A percentile compares a stretch with the other conserved stretches of the same genome.
Conservation (phyloP, 1,140 invertebrate species). For the Drosophila rufa region DNA sequence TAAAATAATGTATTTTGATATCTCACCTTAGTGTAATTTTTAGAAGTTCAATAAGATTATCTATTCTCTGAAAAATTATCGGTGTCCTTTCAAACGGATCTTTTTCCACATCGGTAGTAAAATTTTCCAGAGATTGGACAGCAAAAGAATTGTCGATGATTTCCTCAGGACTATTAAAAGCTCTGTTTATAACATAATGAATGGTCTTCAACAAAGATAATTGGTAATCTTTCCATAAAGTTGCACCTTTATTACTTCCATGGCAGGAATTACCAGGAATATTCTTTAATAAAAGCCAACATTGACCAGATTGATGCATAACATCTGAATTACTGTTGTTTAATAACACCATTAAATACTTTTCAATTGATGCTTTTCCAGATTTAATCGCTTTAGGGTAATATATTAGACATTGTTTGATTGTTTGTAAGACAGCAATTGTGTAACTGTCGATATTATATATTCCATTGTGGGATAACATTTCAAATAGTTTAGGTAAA, state of each 20-base stretch:
- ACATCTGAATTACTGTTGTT: slow-evolving; percentile 38
- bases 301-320: slow-evolving; percentile 42
- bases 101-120: slow-evolving; percentile 3
- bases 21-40: slow-evolving; percentile 51
- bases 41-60: slow-evolving; percentile 48
- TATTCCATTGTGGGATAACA: slow-evolving; percentile 9
- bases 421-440: slow-evolving; percentile 25
- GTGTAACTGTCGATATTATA: not conserved
- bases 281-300: slow-evolving; percentile 58
- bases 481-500: slow-evolving; percentile 38
- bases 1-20: not conserved
- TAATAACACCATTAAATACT: slow-evolving; percentile 28
- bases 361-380: slow-evolving; percentile 12
- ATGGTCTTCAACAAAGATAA: slow-evolving; percentile 27
- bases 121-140: not conserved
- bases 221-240: slow-evolving; percentile 51
- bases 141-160: not conserved
- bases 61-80: slow-evolving; percentile 30
- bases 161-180: slow-evolving; percentile 5
- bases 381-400: slow-evolving; percentile 52
- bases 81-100: slow-evolving; percentile 45
- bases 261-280: slow-evolving; percentile 13
- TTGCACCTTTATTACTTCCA: not conserved
- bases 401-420: slow-evolving; percentile 45
- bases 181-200: slow-evolving; percentile 21